These are phyloP conservation scores for Sus cebifrons DNA, from an alignment of 2,797 vertebrate species.

Conservation along the genomic window DNA sequence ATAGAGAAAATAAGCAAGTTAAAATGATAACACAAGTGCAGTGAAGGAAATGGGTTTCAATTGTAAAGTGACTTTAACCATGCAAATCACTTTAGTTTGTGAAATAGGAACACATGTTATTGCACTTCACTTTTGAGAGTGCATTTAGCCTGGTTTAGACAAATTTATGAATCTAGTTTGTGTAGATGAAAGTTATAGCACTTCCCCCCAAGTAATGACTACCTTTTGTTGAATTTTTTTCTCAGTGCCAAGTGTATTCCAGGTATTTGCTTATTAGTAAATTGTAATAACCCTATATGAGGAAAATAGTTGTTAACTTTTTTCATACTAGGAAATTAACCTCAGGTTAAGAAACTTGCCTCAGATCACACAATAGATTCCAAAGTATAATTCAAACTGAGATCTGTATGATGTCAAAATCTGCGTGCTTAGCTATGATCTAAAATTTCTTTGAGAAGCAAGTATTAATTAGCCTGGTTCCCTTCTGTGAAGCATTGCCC, in stretches of 20 bases:
- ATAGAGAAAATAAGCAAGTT: not conserved
- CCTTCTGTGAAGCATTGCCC: not conserved
- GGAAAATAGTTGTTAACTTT: not conserved
- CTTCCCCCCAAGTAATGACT: conserved; percentile 33
- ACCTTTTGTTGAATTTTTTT: conserved; percentile 15
- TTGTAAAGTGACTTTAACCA: not conserved
- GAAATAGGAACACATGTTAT: not conserved
- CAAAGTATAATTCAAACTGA: not conserved
- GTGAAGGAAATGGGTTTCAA: not conserved
- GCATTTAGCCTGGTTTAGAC: not conserved
- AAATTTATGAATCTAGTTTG: not conserved
- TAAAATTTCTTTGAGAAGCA: not conserved
- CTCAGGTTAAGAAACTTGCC: conserved; percentile 1
- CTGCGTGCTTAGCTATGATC: not conserved
- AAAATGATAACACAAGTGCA: not conserved
- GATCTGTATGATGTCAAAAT: not conserved
- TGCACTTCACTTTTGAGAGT: not conserved
- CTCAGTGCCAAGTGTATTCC: not conserved
- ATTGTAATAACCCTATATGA: not conserved
- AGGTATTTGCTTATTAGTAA: not conserved
- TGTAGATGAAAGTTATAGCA: not conserved
- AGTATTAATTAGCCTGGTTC: not conserved
- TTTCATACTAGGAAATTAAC: conserved; percentile 33
- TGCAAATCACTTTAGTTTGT: not conserved
- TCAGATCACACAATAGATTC: not conserved